These are phyloP conservation scores for Suricata suricatta DNA, from an alignment of 2,113 vertebrate genomes.

Conservation along the genomic window DNA sequence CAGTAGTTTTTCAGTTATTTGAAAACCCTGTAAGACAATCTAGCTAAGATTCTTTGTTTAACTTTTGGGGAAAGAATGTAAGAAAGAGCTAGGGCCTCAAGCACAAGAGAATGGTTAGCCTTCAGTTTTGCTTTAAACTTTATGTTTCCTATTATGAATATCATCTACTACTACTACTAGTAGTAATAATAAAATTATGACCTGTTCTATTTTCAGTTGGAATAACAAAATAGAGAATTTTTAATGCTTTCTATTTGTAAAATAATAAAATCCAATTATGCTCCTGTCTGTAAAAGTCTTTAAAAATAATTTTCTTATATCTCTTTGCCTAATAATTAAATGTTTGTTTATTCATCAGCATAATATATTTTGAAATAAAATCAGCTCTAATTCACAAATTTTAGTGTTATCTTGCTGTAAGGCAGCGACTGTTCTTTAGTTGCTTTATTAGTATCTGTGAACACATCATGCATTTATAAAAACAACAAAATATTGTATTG, in stretches of 20 bases:
- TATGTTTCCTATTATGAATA: background rate
- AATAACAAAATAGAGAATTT: background rate
- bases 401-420: background rate
- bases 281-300: background rate
- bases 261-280: background rate
- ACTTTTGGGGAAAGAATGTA: background rate
- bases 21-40: background rate
- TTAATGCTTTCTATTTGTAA: background rate
- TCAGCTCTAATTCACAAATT: background rate
- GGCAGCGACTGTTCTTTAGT: background rate
- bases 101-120: background rate
- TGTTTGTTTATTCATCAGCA: background rate
- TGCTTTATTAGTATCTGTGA: background rate
- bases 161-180: too few relatives aligned
- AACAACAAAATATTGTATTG: background rate
- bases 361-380: background rate
- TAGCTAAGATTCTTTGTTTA: background rate
- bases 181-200: background rate
- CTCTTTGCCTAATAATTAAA: background rate
- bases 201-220: background rate
- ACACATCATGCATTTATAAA: background rate
- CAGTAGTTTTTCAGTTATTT: background rate
- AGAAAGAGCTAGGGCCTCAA: background rate
- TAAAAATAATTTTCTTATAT: background rate
- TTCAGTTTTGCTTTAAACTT: background rate